Percentiles rank a stretch among this genome's conserved stretches.
Evolutionary conservation across 2,113 vertebrate species (phyloP).

Genomic region (Globicephala melas): DNA sequence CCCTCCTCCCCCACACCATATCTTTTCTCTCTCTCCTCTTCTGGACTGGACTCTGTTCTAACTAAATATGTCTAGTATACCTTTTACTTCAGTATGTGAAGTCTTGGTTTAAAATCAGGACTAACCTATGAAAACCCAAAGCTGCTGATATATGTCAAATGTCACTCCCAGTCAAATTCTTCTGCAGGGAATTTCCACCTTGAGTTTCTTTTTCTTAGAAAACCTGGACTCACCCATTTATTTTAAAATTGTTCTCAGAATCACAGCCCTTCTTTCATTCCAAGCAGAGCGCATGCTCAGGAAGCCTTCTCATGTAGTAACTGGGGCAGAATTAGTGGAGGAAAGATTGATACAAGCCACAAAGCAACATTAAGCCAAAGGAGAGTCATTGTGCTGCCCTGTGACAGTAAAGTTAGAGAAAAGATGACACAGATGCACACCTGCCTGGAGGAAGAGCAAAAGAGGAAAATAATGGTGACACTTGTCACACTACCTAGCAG

Average conservation of each 20-base stretch:
- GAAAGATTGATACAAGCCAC: not conserved
- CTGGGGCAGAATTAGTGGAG: not conserved
- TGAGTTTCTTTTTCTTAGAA: not conserved
- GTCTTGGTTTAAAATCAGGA: not conserved
- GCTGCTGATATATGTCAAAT: not conserved
- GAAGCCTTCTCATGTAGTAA: not conserved
- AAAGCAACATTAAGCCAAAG: not conserved
- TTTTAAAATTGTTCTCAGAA: not conserved
- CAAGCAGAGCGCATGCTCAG: not conserved
- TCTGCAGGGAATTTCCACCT: not conserved
- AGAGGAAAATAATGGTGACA: not conserved
- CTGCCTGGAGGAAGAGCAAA: not conserved
- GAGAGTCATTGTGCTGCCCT: not conserved
- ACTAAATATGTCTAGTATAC: not conserved
- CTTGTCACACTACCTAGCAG: not conserved
- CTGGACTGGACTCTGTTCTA: not conserved
- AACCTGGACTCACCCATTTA: not conserved
- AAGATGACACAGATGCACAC: not conserved
- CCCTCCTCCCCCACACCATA: not conserved
- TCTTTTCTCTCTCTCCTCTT: not conserved
- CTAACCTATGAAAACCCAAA: not conserved
- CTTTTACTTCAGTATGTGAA: not conserved
- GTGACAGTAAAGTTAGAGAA: not conserved
- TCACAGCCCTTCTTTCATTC: not conserved
- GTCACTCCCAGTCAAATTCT: not conserved